A percentile compares a stretch with the other conserved stretches of the same genome.
Conservation (phyloP, 2,113 vertebrate species). For the Leptobrachium ailaonicum region DNA sequence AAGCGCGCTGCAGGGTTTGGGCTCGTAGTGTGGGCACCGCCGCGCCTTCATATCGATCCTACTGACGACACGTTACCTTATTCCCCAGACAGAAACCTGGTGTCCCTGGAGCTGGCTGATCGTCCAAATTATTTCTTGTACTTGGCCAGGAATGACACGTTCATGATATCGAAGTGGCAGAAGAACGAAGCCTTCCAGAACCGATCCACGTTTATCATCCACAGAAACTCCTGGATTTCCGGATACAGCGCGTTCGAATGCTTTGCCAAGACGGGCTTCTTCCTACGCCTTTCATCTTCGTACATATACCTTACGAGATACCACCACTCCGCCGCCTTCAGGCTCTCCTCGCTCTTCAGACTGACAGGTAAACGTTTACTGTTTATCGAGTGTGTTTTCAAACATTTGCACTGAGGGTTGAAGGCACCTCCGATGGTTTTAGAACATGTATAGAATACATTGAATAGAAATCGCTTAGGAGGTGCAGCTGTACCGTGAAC, state of each 20-base stretch:
- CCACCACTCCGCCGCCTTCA: slow-evolving; percentile 78
- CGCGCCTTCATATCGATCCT: no score
- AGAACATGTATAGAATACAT: no score
- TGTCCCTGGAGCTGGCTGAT: slow-evolving; percentile 85
- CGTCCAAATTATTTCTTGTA: slow-evolving; percentile 91
- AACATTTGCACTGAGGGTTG: no score
- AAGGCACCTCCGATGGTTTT: no score
- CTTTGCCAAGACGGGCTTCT: slow-evolving; percentile 79
- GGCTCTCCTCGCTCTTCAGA: slow-evolving; percentile 81
- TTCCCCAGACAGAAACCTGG: slow-evolving; percentile 77
- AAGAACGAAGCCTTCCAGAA: slow-evolving; percentile 73
- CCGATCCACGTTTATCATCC: slow-evolving; percentile 82
- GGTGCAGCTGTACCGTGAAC: no score
- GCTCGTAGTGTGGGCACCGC: no score
- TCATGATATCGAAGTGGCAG: slow-evolving; percentile 83
- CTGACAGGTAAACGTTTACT: slow-evolving; percentile 73
- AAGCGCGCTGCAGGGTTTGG: no score
- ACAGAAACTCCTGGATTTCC: slow-evolving; percentile 79
- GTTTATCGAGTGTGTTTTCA: no score
- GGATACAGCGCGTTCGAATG: slow-evolving; percentile 90
- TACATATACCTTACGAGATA: slow-evolving; percentile 77
- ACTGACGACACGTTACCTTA: background rate
- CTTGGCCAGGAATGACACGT: slow-evolving; percentile 63
- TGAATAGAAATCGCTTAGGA: no score
- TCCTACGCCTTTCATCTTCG: slow-evolving; percentile 71